Evolutionary conservation across 1,140 invertebrate species (phyloP), one percentile per base, ranked within the genome.

Genomic region (Leptinotarsa texana): DNA sequence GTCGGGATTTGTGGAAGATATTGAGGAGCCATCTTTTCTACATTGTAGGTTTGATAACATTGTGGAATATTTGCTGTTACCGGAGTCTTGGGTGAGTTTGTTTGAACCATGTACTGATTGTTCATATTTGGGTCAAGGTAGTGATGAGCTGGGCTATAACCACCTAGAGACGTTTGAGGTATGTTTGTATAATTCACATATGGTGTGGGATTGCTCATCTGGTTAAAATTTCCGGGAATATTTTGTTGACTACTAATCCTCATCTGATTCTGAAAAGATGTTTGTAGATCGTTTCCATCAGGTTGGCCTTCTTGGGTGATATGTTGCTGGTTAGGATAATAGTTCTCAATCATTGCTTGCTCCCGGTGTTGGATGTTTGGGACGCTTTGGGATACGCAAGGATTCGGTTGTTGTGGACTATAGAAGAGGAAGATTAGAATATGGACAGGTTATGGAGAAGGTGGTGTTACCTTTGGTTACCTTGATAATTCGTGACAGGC

Each of bases 401-500:
- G 61, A 63, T 68, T 65, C 1, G 49, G 70, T 57, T 57, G 70
- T 57, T 57, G 69, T 8, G 48, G 57, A 69, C 61, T 68, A 4
- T 57, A 22, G 57, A 75, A 22, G 42, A 75, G 61, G 27, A 61
- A 21, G 13, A 18, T 21, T 6, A 24, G 22, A 62, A 24, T 24
- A 8, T 6, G 8, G 22, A 62, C 11, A 21, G 8, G 4, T 27
- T 15, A 61, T 15, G 33, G 22, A 27, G 15, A 17, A 18, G 3
- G 4, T 27, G 2, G 47, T 18, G 13, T 62, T 62, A 57, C 51
- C 49, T 62, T 13, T 57, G 17, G 11, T 8, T 47, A 69, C 63
- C 71, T 57, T 69, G 72, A 65, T 69, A 67, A 65, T 79, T 75
- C n/a, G 73, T 77, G 15, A 63, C 51, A 33, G 75, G 73, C n/a